A percentile compares a stretch with the other conserved stretches of the same genome.
Conservation (phyloP, 2,113 vertebrate genomes). For the Xyliphius kryptos region DNA sequence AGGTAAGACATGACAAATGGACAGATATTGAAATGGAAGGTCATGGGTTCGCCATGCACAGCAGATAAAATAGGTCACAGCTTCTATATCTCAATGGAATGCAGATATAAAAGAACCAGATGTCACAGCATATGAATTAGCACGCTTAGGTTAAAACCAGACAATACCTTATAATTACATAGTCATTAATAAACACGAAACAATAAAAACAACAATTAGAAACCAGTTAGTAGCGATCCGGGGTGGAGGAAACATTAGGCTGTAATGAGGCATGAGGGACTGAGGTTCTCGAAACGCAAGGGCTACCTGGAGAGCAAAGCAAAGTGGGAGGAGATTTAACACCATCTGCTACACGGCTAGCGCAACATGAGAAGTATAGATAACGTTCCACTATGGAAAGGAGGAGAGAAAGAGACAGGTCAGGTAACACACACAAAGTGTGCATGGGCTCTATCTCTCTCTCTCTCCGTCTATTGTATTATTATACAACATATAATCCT, state of each 20-base stretch:
- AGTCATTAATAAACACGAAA: no score
- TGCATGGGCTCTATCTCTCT: constrained; percentile 10
- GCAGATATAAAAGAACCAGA: background rate
- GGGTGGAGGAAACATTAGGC: constrained; percentile 14
- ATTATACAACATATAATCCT: background rate
- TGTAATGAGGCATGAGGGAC: constrained; percentile 19
- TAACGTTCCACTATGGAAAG: constrained; percentile 38
- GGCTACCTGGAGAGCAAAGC: constrained; percentile 24
- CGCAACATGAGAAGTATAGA: constrained; percentile 41
- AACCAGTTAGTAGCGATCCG: constrained; percentile 16
- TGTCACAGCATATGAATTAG: no score
- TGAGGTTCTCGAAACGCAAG: constrained; percentile 13
- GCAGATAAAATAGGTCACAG: constrained; percentile 17
- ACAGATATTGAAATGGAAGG: constrained; percentile 48
- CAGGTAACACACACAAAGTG: constrained; percentile 31
- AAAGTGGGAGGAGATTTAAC: constrained; percentile 29
- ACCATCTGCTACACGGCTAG: constrained; percentile 31
- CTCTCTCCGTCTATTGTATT: constrained; percentile 6
- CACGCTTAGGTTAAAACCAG: no score
- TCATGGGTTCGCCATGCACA: constrained; percentile 37
- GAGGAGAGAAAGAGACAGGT: constrained; percentile 32
- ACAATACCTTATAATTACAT: no score
- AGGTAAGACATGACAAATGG: constrained; percentile 24
- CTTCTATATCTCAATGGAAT: background rate
- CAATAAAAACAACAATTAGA: constrained; percentile 14